Evolutionary conservation across 2,888 invertebrate species (phyloP).

Genomic region (Steinernema hermaphroditum): DNA sequence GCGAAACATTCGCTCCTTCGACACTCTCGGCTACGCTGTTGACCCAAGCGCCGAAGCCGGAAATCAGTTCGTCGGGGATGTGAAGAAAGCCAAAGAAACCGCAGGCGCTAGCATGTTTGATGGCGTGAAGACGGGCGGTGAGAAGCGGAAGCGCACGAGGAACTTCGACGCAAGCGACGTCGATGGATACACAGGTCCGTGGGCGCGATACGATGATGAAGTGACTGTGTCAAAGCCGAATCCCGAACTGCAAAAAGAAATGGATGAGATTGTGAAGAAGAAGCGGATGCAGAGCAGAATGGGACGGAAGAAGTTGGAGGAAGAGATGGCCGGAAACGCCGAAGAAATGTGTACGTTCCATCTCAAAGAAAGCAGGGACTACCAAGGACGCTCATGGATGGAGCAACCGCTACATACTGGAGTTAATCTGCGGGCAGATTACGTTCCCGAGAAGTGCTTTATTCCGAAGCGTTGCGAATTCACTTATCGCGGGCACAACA

Average conservation of each 20-base stretch:
- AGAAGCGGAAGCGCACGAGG: constrained; percentile 76
- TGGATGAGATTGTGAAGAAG: constrained; percentile 89
- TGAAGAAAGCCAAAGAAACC: constrained; percentile 51
- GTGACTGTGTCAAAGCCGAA: constrained; percentile 83
- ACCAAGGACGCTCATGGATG: constrained; percentile 92
- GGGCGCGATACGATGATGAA: constrained; percentile 93
- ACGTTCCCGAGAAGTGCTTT: constrained; percentile 77
- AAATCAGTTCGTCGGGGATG: constrained; percentile 59
- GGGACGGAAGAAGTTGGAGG: constrained; percentile 87
- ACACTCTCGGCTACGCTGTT: constrained; percentile 77
- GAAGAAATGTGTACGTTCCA: constrained; percentile 46
- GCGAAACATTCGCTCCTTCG: constrained; percentile 60
- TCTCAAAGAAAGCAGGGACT: constrained; percentile 86
- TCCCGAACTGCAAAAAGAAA: constrained; percentile 87
- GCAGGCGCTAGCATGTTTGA: constrained; percentile 81
- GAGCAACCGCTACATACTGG: constrained; percentile 90
- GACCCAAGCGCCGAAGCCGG: constrained; percentile 82
- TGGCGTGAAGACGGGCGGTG: constrained; percentile 65
- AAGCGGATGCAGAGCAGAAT: constrained; percentile 91
- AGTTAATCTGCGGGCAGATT: constrained; percentile 81
- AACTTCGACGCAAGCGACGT: constrained; percentile 89
- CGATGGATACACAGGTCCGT: constrained; percentile 89
- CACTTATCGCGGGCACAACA: constrained; percentile 81
- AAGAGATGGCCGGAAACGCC: constrained; percentile 84
- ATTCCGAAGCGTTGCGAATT: constrained; percentile 70